These are phyloP conservation scores for Crocodylus rhombifer DNA, from an alignment of 2,797 vertebrate genomes.

Conservation along the genomic window DNA sequence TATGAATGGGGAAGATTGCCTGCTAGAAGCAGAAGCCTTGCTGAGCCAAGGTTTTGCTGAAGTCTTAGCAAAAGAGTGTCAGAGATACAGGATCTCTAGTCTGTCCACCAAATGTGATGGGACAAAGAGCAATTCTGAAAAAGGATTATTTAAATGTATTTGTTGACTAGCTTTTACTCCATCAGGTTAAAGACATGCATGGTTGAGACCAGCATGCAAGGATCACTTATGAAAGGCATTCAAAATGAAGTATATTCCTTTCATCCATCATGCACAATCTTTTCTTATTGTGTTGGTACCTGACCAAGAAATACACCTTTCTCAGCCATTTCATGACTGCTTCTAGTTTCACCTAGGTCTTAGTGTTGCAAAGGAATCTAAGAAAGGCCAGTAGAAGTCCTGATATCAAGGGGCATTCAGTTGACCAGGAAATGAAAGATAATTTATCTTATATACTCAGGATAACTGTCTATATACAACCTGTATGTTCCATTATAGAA, in stretches of 20 bases:
- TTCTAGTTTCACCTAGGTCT: background rate
- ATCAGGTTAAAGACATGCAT: rapidly evolving
- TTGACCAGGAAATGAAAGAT: no score
- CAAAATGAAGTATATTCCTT: background rate
- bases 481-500: background rate
- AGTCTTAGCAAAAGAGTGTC: no score
- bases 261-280: background rate
- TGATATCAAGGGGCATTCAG: no score
- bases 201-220: no score
- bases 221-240: background rate
- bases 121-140: background rate
- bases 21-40: no score
- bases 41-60: no score
- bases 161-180: background rate
- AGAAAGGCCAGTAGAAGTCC: no score
- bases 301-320: background rate
- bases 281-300: background rate
- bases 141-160: background rate
- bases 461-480: background rate
- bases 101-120: background rate
- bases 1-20: no score
- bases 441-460: background rate
- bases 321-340: background rate
- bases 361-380: background rate
- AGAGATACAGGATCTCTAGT: no score